phyloP scores from a whole-genome alignment of 2,113 vertebrate genomes.

The Forbesichthys agassizii region DNA sequence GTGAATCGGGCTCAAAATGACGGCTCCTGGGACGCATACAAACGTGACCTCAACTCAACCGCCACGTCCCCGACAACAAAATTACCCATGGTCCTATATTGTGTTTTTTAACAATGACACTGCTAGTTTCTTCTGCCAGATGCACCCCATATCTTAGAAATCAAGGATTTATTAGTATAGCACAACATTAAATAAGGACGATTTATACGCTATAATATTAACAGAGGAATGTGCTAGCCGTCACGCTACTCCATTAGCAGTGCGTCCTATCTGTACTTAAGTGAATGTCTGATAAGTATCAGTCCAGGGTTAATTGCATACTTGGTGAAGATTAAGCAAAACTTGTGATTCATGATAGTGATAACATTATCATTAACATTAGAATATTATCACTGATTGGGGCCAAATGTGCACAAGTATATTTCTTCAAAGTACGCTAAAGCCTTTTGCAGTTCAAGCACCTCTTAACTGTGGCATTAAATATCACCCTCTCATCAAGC shows the following conservation, averaged over 20 bases:
- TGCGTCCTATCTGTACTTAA: conserved; percentile 46
- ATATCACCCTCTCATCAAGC: conserved; percentile 41
- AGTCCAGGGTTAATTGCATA: conserved; percentile 69
- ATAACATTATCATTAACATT: conserved; percentile 40
- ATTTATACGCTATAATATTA: background rate
- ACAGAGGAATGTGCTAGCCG: background rate
- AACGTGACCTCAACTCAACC: conserved; percentile 12
- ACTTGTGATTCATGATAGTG: conserved; percentile 63
- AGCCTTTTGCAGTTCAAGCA: conserved; percentile 42
- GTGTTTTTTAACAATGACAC: too few relatives aligned
- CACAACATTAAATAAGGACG: too few relatives aligned
- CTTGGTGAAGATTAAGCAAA: conserved; percentile 65
- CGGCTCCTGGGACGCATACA: conserved; percentile 14
- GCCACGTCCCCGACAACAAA: too few relatives aligned
- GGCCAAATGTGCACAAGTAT: conserved; percentile 40
- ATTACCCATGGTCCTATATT: too few relatives aligned
- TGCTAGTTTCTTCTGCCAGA: too few relatives aligned
- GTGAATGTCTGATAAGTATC: conserved; percentile 71
- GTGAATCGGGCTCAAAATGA: conserved; percentile 38
- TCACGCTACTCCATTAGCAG: background rate
- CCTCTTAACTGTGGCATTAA: conserved; percentile 22
- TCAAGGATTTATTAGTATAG: too few relatives aligned
- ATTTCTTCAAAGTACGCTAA: conserved; percentile 38
- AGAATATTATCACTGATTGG: conserved; percentile 57
- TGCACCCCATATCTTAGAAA: too few relatives aligned